phyloP scores from a whole-genome alignment of 2,888 invertebrate species.

The Eulithis testata region DNA sequence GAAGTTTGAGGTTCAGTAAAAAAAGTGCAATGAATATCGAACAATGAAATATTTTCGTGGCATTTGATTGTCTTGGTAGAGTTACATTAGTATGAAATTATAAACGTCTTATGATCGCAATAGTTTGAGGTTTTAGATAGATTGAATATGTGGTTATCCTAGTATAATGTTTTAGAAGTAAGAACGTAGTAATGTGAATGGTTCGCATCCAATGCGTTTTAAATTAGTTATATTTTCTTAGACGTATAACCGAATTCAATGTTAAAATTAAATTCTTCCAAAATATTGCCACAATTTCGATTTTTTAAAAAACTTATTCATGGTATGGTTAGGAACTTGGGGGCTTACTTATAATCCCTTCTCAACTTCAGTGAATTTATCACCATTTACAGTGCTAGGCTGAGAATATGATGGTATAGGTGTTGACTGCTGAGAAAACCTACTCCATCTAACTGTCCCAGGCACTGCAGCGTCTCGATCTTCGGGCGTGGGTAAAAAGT shows the following conservation, averaged over 20 bases:
- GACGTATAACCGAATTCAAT: conserved; percentile 74
- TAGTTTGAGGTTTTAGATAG: conserved; percentile 65
- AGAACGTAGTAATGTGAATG: conserved; percentile 50
- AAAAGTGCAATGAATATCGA: conserved; percentile 42
- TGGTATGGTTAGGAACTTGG: conserved; percentile 49
- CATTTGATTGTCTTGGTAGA: conserved; percentile 36
- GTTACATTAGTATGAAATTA: conserved; percentile 48
- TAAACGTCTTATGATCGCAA: conserved; percentile 73
- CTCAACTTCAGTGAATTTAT: no score
- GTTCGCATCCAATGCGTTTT: conserved; percentile 71
- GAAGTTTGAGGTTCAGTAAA: conserved; percentile 24
- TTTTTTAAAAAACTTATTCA: conserved; percentile 53
- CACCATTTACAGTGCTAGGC: no score
- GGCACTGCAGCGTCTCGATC: no score
- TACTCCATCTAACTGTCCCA: no score
- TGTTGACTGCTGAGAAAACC: no score
- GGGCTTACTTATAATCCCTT: no score
- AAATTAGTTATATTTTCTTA: conserved; percentile 59
- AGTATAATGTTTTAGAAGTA: conserved; percentile 63
- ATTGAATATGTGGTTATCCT: conserved; percentile 71
- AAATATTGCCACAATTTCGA: conserved; percentile 77
- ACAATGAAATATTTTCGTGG: conserved; percentile 42
- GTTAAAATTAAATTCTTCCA: conserved; percentile 72
- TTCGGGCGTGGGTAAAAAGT: no score
- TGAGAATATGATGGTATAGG: no score